Percentiles rank a stretch among this genome's conserved stretches.
These are phyloP conservation scores for Sicus ferrugineus DNA, from an alignment of 2,888 invertebrate species.

Conservation along the genomic window DNA sequence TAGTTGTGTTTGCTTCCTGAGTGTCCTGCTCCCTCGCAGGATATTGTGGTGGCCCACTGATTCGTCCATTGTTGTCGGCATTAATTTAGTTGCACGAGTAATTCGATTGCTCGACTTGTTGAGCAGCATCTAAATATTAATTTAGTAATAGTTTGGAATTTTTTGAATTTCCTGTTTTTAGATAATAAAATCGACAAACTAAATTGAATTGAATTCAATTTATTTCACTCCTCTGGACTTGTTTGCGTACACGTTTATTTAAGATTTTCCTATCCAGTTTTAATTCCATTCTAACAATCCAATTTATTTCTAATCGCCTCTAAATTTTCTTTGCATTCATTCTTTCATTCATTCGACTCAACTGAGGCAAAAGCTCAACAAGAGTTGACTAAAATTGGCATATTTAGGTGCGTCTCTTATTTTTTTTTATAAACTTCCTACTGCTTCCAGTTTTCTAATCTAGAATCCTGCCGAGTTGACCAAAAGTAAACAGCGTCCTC, in stretches of 20 bases:
- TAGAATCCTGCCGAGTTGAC: background rate
- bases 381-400: too few species aligned
- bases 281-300: background rate
- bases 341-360: background rate
- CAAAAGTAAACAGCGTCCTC: background rate
- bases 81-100: background rate
- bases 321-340: background rate
- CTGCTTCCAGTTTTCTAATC: too few species aligned
- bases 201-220: background rate
- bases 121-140: constrained; percentile 31
- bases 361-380: too few species aligned
- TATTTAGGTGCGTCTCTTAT: too few species aligned
- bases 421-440: too few species aligned
- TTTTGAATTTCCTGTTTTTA: too few species aligned
- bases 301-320: background rate
- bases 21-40: too few species aligned
- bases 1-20: background rate
- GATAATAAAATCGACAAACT: too few species aligned
- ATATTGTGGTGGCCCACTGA: too few species aligned
- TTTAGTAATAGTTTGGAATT: too few species aligned
- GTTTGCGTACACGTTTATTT: background rate
- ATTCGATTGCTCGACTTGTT: constrained; percentile 41
- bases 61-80: background rate
- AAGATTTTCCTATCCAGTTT: background rate
- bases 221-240: background rate